Base-by-base conservation (phyloP, 2,113 vertebrate species). In the Oreochromis niloticus region DNA sequence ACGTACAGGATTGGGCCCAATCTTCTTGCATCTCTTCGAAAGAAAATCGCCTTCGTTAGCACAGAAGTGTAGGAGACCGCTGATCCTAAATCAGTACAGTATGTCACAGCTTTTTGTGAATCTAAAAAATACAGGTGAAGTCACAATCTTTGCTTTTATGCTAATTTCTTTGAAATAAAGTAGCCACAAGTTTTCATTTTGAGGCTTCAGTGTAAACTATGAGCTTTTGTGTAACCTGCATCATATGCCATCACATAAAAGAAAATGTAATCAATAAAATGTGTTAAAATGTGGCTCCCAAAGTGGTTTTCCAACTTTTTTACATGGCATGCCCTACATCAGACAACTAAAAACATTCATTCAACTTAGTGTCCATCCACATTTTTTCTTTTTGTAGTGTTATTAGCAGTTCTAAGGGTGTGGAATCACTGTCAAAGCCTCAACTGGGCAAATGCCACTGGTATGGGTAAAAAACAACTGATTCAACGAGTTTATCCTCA, bases 1-100 rank as follows among this genome's bases (percentile, higher is more conserved):
- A 96, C 96, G 0, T 96, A 94, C 88, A 81, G 9, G 2, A 92
- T 95, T 19, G 95, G 93, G 1, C 55, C 48, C 9, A 6, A 91
- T 52, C 96, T 96, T 36, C 48, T 96, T 3, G 83, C 32, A 9
- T 81, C 84, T 59, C 92, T 95, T 48, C 80, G 85, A 66, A 13
- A 36, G 8, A 82, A n/a, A 46, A 5, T n/a, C 2, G 12, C 4
- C 7, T 2, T 24, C 4, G 7, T 87, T 83, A 30, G 2, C 8
- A 30, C 16, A 61, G 68, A 89, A 27, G 55, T 83, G 22, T 85
- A 43, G 56, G 50, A 5, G 24, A 14, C 0, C 13, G 52, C 34
- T 63, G 43, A 78, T 43, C 39, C 27, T 32, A 43, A 73, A 81
- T 71, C 30, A 78, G 27, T 34, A 12, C 48, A 52, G 46, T 52